Conservation (phyloP, 1,140 invertebrate genomes). For the Eumeta japonica region DNA sequence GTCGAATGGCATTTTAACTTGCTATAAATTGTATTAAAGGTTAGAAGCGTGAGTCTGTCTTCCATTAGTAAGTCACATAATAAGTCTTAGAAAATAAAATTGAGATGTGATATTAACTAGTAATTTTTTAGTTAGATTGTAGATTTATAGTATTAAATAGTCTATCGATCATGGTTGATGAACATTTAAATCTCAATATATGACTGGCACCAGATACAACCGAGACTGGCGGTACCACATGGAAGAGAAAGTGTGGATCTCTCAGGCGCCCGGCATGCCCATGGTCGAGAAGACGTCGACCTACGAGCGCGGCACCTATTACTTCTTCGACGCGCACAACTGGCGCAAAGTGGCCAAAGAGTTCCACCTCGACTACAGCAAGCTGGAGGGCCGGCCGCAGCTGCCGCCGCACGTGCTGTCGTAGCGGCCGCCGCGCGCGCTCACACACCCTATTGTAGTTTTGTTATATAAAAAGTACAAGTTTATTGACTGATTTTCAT, state of each 20-base stretch:
- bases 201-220: conserved; percentile 69
- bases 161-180: too few species aligned
- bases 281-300: conserved; percentile 91
- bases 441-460: conserved; percentile 49
- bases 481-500: conserved; percentile 26
- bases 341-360: conserved; percentile 95
- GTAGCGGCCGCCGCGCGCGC: conserved; percentile 28
- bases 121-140: too few species aligned
- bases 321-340: conserved; percentile 96
- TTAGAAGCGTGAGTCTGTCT: too few species aligned
- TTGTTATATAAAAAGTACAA: conserved; percentile 59
- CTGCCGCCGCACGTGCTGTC: conserved; percentile 49
- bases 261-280: conserved; percentile 89
- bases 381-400: conserved; percentile 86
- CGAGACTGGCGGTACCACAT: conserved; percentile 99
- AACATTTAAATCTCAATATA: too few species aligned
- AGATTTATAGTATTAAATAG: too few species aligned
- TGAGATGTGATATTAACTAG: too few species aligned
- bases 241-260: conserved; percentile 99
- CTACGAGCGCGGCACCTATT: conserved; percentile 97
- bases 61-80: too few species aligned
- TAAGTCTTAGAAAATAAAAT: too few species aligned
- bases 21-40: too few species aligned
- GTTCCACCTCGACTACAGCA: conserved; percentile 96
- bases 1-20: too few species aligned